These are phyloP conservation scores for Xiphorhynchus erythropygius DNA, from an alignment of 2,797 vertebrate species.

Conservation along the genomic window DNA sequence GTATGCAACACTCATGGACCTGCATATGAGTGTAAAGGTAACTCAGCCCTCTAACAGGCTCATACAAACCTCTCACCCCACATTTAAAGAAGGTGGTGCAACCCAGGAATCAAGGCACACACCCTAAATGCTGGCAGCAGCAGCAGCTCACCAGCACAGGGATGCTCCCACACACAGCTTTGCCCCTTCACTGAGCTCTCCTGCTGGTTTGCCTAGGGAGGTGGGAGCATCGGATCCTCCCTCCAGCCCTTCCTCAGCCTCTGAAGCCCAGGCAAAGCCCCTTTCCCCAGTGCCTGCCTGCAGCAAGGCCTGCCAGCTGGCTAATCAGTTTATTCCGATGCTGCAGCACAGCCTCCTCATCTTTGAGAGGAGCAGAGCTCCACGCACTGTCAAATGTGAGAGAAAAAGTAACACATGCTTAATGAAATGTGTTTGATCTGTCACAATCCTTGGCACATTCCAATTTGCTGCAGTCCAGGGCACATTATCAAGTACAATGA, in stretches of 20 bases:
- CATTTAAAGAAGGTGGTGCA: neutral
- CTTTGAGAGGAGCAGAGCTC: constrained; percentile 48
- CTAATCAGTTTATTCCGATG: constrained; percentile 37
- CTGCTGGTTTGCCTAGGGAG: neutral
- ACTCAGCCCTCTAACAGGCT: neutral
- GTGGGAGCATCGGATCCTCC: neutral
- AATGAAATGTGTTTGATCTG: constrained; percentile 60
- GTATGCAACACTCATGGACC: neutral
- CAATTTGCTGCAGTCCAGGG: constrained; percentile 46
- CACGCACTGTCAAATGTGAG: constrained; percentile 20
- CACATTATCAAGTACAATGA: neutral
- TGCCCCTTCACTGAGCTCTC: neutral
- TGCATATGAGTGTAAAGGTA: neutral
- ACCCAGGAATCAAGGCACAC: neutral
- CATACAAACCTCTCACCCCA: neutral
- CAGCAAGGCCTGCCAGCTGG: constrained; percentile 5
- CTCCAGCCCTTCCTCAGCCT: neutral
- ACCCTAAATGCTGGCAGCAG: neutral
- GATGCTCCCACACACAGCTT: neutral
- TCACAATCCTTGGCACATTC: constrained; percentile 20
- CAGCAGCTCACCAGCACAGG: neutral
- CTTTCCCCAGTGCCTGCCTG: neutral
- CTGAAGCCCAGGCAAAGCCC: neutral
- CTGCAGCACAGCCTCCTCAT: constrained; percentile 39
- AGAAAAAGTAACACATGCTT: constrained; percentile 23